These are phyloP conservation scores for Porites lobata DNA, from an alignment of 92 coral and sea anemone genomes.

Conservation along the genomic window DNA sequence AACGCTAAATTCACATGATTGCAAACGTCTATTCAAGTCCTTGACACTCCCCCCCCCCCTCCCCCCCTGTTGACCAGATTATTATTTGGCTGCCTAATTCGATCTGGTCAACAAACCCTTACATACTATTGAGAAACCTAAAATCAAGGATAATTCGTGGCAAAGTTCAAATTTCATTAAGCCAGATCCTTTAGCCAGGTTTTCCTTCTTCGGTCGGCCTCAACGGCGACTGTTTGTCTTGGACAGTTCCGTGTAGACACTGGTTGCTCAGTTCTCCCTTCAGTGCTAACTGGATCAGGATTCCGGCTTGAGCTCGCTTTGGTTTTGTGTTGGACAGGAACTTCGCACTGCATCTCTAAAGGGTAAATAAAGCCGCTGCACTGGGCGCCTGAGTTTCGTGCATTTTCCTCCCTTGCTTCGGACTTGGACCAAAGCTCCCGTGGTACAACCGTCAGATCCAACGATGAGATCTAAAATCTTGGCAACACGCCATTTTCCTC, in stretches of 20 bases:
- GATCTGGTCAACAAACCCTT: conserved; percentile 22
- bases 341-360: conserved; percentile 21
- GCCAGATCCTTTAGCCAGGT: conserved; percentile 20
- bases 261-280: background rate
- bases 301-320: background rate
- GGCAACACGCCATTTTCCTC: too few relatives aligned
- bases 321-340: background rate
- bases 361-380: conserved; percentile 59
- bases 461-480: too few relatives aligned
- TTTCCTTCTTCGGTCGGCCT: conserved; percentile 20
- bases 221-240: conserved; percentile 3
- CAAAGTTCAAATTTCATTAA: background rate
- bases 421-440: too few relatives aligned
- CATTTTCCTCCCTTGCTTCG: too few relatives aligned
- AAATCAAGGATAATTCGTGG: background rate
- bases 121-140: background rate
- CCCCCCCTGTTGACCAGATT: conserved; percentile 41
- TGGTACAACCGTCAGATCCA: too few relatives aligned
- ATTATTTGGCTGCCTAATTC: background rate
- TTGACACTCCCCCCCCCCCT: background rate
- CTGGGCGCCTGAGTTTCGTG: conserved; percentile 61
- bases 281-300: background rate
- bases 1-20: too few relatives aligned
- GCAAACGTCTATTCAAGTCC: background rate
- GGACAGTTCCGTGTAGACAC: background rate